Base-by-base conservation (phyloP, 2,797 vertebrate genomes). In the Chrosomus eos region DNA sequence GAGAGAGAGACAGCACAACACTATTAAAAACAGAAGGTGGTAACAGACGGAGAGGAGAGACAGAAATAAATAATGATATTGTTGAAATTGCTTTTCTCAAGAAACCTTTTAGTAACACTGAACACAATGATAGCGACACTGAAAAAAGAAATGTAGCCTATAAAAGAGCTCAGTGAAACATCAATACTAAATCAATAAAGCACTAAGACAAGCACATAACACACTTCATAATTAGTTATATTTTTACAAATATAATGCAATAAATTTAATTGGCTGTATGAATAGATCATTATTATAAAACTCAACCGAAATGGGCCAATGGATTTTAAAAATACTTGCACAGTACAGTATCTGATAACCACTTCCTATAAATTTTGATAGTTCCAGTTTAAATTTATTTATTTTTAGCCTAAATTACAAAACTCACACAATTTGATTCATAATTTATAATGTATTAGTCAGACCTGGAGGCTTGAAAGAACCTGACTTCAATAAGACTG, bases 371-470 rank as follows among this genome's bases (percentile, higher is more conserved):
- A 1, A 31, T 10, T 33, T 33, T 6, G 21, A 74, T 0, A 36
- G 9, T 73, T 75, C 3, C 3, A 33, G 72, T 19, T 8, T 53
- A 53, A 33, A 7, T 10, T 16, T 48, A 23, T 51, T 28, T 40
- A 18, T 2, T 51, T n/a, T n/a, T 21, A 28, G 36, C 14, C 28
- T n/a, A 77, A 26, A 21, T n/a, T 58, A 16, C 51, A 77, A 26
- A 60, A 77, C 23, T 14, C 11, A 36, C 51, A 58, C 8, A 11
- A 36, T 23, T 36, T 60, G 21, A 73, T 38, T 38, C 3, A 28
- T 38, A 36, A 67, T 75, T 51, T 53, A 83, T 83, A 38, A 75
- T 8, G 40, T 31, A 83, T 75, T 67, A 75, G 28, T 31, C 31
- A 75, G 72, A 66, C 14, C 2, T 40, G n/a, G 36, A 60, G n/a